Base-by-base conservation (phyloP, 1,140 invertebrate species). In the Chironomus tepperi region DNA sequence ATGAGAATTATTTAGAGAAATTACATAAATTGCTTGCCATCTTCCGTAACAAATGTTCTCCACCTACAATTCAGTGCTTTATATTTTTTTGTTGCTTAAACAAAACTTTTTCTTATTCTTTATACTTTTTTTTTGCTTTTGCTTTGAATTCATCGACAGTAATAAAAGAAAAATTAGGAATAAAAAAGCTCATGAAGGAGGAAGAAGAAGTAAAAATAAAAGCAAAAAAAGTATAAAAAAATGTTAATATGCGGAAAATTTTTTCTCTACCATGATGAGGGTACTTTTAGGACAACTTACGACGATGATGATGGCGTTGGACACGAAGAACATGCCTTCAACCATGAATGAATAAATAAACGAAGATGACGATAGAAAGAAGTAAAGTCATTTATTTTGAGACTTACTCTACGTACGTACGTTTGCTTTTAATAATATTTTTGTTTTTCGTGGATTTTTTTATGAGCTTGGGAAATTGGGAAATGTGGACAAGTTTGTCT, bases 201-300 rank as follows among this genome's bases (percentile, higher is more conserved):
- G n/a, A 57, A 47, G 15, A 47, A 47, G 8, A 15, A 47, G 43
- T 3, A 47, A 47, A 57, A 57, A 57, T 57, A n/a, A 57, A 34
- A 34, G 24, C 24, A 57, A 57, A 57, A n/a, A n/a, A 57, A 57
- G 47, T n/a, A n/a, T 57, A 57, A 15, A 18, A 21, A 70, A 70
- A 70, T 70, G 65, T 70, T 70, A 70, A 70, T 70, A 70, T 70
- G 65, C 65, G 65, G 16, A 70, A 70, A 70, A 70, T 70, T 70
- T 70, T 34, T 34, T 1, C 5, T 1, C 12, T 15, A 6, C 65
- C 65, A 18, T 70, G 65, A 70, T 70, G 65, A 70, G 65, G 65
- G 65, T 70, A 12, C 47, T 57, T 57, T 12, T 57, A n/a, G 47
- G 47, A 57, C 47, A 70, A 70, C 65, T 57, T 57, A 5, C n/a